Evolutionary conservation across 2,888 invertebrate species (phyloP).

Genomic region (Holacanthella duospinosa): DNA sequence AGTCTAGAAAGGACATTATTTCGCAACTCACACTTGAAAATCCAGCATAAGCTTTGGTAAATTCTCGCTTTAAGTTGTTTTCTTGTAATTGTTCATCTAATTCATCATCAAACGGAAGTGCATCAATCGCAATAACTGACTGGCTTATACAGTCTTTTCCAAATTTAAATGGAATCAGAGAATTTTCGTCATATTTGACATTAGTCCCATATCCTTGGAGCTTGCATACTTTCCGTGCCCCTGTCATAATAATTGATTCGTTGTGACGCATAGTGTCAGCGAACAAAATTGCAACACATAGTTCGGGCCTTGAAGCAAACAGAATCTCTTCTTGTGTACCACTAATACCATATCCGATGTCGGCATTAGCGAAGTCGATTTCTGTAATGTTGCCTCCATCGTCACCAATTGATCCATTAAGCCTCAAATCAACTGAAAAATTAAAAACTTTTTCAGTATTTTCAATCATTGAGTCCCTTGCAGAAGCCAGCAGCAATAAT

Average conservation of each 20-base stretch:
- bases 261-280: not conserved
- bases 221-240: not conserved
- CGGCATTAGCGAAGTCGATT: not conserved
- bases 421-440: not conserved
- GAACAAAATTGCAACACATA: not conserved
- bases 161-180: no score
- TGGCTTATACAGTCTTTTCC: no score
- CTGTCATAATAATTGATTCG: not conserved
- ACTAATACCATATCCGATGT: not conserved
- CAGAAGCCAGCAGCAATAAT: no score
- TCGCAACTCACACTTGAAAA: not conserved
- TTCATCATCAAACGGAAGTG: not conserved
- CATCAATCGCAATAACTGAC: not conserved
- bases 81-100: not conserved
- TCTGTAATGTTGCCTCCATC: no score
- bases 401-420: not conserved
- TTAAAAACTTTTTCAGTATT: not conserved
- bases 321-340: not conserved
- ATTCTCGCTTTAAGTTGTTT: not conserved
- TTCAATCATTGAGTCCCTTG: no score
- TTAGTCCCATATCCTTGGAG: not conserved
- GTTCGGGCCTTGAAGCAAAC: not conserved
- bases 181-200: no score
- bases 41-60: not conserved
- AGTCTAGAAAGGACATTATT: no score